Evolutionary conservation across 2,888 invertebrate genomes (phyloP).

Genomic region (Aphodius sticticus): DNA sequence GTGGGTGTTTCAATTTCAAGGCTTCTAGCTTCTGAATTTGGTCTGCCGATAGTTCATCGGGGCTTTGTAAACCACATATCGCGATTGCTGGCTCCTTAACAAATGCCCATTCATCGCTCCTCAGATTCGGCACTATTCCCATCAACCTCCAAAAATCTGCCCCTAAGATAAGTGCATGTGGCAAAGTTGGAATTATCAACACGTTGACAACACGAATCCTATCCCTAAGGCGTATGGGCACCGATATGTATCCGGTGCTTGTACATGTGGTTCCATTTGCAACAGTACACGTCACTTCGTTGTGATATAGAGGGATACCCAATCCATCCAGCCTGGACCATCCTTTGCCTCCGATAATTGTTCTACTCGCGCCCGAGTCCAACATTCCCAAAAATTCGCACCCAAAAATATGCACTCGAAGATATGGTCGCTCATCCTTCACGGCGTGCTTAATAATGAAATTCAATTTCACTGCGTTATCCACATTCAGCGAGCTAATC

Average conservation of each 20-base stretch:
- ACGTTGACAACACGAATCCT: background rate
- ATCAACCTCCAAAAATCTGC: conserved; percentile 35
- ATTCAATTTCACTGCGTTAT: background rate
- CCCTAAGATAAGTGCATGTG: conserved; percentile 34
- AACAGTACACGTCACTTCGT: background rate
- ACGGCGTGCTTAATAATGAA: conserved; percentile 11
- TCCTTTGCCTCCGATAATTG: conserved; percentile 19
- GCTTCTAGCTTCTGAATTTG: background rate
- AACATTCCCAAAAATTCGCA: conserved; percentile 17
- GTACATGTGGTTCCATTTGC: conserved; percentile 7
- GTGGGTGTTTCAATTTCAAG: background rate
- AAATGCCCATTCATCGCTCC: conserved; percentile 32
- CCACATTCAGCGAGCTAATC: background rate
- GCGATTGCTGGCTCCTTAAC: background rate
- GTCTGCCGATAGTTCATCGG: background rate
- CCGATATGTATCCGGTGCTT: background rate
- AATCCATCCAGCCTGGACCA: background rate
- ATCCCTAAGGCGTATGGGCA: conserved; percentile 15
- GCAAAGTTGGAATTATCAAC: conserved; percentile 31
- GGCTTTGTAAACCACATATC: background rate
- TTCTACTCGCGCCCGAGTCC: conserved; percentile 29
- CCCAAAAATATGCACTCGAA: conserved; percentile 21
- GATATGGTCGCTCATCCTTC: conserved; percentile 29
- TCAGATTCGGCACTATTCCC: conserved; percentile 38
- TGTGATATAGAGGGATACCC: background rate